Percentiles rank a stretch among this genome's conserved stretches.
These are phyloP conservation scores for Heliangelus exortis DNA, from an alignment of 2,797 vertebrate species.

Conservation along the genomic window DNA sequence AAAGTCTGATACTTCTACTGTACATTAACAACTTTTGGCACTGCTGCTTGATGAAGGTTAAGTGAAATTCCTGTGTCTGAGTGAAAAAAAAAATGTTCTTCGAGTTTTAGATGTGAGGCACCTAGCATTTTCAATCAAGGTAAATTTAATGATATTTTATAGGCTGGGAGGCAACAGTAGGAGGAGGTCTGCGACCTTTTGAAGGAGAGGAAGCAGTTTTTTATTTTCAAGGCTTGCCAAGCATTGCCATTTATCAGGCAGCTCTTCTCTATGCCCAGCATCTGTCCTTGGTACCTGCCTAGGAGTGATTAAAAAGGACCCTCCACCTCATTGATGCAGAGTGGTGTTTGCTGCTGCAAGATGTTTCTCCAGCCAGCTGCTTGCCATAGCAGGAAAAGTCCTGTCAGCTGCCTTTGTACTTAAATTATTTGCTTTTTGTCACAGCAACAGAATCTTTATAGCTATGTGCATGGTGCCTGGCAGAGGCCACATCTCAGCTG, in stretches of 20 bases:
- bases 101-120: background rate
- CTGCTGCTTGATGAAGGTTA: background rate
- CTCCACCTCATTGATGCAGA: background rate
- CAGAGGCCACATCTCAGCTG: background rate
- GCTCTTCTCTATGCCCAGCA: background rate
- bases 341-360: background rate
- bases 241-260: background rate
- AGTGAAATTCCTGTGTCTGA: slow-evolving; percentile 19
- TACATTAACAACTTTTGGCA: background rate
- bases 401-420: slow-evolving; percentile 4
- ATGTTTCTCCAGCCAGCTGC: background rate
- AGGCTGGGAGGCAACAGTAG: background rate
- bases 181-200: background rate
- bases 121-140: background rate
- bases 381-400: background rate
- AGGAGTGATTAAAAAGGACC: background rate
- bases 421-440: background rate
- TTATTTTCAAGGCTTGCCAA: background rate
- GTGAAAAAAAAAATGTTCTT: background rate
- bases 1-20: slow-evolving; percentile 3
- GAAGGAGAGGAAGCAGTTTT: background rate
- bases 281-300: background rate
- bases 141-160: background rate
- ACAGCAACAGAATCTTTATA: background rate
- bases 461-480: background rate